These are phyloP conservation scores for Phymanthus crucifer DNA, from an alignment of 92 coral and sea anemone genomes.

Conservation along the genomic window DNA sequence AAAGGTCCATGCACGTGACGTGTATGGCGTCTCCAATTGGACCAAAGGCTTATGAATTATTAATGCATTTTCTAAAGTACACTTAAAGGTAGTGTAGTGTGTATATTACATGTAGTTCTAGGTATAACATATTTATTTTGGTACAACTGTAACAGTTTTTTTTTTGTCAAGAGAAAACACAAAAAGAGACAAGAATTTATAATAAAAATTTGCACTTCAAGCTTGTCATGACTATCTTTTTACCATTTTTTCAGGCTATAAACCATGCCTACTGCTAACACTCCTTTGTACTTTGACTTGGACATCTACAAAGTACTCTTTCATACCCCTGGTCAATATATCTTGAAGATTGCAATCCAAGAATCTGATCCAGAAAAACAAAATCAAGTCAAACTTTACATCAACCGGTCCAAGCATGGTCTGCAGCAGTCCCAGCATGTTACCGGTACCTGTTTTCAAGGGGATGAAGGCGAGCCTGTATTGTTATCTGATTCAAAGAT, in stretches of 20 bases:
- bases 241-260: not conserved
- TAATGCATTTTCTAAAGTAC: too few species aligned
- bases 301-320: constrained; percentile 57
- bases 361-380: constrained; percentile 64
- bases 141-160: too few species aligned
- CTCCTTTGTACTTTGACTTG: constrained; percentile 11
- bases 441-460: constrained; percentile 58
- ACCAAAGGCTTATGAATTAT: too few species aligned
- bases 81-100: too few species aligned
- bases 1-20: too few species aligned
- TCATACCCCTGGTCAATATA: constrained; percentile 59
- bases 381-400: constrained; percentile 48
- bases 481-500: constrained; percentile 50
- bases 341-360: constrained; percentile 48
- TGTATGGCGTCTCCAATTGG: too few species aligned
- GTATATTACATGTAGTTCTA: too few species aligned
- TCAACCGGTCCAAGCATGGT: constrained; percentile 39
- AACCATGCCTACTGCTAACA: constrained; percentile 5
- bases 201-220: too few species aligned
- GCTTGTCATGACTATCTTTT: not conserved
- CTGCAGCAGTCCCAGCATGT: constrained; percentile 10
- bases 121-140: too few species aligned
- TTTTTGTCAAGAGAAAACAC: too few species aligned
- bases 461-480: constrained; percentile 37
- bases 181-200: too few species aligned